A percentile compares a stretch with the other conserved stretches of the same genome.
Evolutionary conservation across 2,888 invertebrate species (phyloP).

Genomic region (Lasius platythorax): DNA sequence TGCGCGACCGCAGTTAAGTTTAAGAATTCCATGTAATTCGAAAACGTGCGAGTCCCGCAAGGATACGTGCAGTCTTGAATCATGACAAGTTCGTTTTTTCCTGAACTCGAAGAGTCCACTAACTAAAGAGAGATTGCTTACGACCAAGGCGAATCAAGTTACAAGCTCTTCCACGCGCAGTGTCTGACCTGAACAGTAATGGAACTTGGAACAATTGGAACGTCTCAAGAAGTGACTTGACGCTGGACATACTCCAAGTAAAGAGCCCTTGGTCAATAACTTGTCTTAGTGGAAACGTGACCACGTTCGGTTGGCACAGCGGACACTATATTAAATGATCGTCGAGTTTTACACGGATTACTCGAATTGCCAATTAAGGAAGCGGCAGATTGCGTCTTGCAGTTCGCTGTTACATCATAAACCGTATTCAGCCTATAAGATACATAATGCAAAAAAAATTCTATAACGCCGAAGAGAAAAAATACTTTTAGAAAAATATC

Average conservation of each 20-base stretch:
- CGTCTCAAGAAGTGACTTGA: conserved; percentile 56
- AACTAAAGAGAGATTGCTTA: conserved; percentile 38
- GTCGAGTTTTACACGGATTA: not conserved
- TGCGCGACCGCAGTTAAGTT: conserved; percentile 14
- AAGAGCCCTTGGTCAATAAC: conserved; percentile 45
- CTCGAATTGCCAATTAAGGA: conserved; percentile 13
- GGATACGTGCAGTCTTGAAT: conserved; percentile 20
- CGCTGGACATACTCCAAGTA: conserved; percentile 70
- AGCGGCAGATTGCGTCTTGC: not conserved
- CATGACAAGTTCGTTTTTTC: conserved; percentile 33
- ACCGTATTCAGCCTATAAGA: not conserved
- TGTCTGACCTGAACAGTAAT: conserved; percentile 65
- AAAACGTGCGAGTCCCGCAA: not conserved
- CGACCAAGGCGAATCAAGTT: conserved; percentile 59
- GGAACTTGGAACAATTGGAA: conserved; percentile 66
- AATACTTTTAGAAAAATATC: not conserved
- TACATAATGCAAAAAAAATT: not conserved
- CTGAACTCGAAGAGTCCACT: not conserved
- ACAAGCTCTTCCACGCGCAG: conserved; percentile 65
- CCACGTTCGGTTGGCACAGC: conserved; percentile 3
- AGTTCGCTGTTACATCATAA: not conserved
- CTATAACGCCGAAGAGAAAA: not conserved
- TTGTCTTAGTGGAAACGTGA: conserved; percentile 47
- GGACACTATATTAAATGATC: conserved; percentile 49
- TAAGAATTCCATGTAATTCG: conserved; percentile 43